Percentiles rank a stretch among this genome's conserved stretches.
These are phyloP conservation scores for Ariolimax columbianus DNA, from an alignment of 2,888 invertebrate genomes.

Conservation along the genomic window DNA sequence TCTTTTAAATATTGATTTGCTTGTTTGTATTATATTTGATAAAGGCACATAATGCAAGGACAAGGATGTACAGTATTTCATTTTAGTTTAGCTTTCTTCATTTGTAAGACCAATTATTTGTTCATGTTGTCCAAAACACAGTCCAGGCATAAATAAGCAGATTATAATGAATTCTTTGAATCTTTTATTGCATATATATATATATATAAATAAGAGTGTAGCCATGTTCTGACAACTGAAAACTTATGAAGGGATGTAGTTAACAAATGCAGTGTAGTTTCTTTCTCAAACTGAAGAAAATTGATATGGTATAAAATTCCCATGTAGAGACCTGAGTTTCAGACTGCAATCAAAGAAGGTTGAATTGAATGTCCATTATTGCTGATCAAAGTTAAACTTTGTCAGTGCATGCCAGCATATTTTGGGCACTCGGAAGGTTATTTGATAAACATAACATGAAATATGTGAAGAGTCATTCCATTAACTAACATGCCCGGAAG, in stretches of 20 bases:
- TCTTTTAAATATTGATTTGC: neutral
- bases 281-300: neutral
- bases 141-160: neutral
- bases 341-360: neutral
- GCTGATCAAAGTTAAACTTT: neutral
- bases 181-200: neutral
- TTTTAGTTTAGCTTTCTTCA: neutral
- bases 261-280: neutral
- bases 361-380: neutral
- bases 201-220: neutral
- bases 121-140: neutral
- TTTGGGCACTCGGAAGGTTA: constrained; percentile 46
- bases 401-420: constrained; percentile 36
- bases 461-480: constrained; percentile 49
- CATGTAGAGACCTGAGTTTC: neutral
- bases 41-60: too few species aligned
- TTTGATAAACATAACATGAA: constrained; percentile 44
- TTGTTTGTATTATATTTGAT: neutral
- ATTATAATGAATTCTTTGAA: neutral
- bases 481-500: constrained; percentile 36
- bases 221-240: neutral
- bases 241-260: constrained; percentile 23
- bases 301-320: neutral
- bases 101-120: neutral
- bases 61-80: neutral